phyloP scores from a whole-genome alignment of 2,888 invertebrate species.

The Pseudococcus jackbeardsleyi region DNA sequence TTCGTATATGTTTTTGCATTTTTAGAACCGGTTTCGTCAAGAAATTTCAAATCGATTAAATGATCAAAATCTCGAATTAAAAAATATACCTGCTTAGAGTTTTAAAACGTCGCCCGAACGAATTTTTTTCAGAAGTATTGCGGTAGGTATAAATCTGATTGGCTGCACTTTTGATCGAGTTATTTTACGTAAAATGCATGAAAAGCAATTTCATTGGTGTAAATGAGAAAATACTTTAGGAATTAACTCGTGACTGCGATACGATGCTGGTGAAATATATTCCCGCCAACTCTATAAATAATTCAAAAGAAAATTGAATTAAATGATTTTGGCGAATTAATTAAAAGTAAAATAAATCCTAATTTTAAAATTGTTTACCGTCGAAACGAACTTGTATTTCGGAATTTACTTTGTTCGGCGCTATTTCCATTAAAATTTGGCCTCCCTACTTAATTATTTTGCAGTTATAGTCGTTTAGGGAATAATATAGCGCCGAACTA shows the following conservation, averaged over 20 bases:
- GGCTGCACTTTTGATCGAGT: not conserved
- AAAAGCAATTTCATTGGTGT: not conserved
- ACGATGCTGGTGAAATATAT: not conserved
- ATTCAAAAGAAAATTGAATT: not conserved
- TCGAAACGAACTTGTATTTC: not conserved
- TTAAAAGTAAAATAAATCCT: conserved; percentile 19
- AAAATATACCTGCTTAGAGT: not conserved
- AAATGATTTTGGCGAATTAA: conserved; percentile 20
- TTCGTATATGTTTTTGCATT: not conserved
- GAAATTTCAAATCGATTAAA: conserved; percentile 22
- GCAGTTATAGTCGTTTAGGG: conserved; percentile 31
- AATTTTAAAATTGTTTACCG: conserved; percentile 27
- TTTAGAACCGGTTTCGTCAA: conserved; percentile 9
- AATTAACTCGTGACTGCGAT: no score
- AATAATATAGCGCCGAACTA: conserved; percentile 8
- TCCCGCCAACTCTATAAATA: not conserved
- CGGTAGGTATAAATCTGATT: not conserved
- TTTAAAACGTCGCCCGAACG: not conserved
- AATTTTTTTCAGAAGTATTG: not conserved
- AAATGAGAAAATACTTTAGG: not conserved
- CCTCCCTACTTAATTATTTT: not conserved
- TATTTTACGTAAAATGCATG: not conserved
- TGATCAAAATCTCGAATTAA: conserved; percentile 9
- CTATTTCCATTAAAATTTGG: conserved; percentile 3
- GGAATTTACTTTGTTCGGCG: not conserved